These are phyloP conservation scores for Amphiprion ocellaris DNA, from an alignment of 2,113 vertebrate genomes.

Conservation along the genomic window DNA sequence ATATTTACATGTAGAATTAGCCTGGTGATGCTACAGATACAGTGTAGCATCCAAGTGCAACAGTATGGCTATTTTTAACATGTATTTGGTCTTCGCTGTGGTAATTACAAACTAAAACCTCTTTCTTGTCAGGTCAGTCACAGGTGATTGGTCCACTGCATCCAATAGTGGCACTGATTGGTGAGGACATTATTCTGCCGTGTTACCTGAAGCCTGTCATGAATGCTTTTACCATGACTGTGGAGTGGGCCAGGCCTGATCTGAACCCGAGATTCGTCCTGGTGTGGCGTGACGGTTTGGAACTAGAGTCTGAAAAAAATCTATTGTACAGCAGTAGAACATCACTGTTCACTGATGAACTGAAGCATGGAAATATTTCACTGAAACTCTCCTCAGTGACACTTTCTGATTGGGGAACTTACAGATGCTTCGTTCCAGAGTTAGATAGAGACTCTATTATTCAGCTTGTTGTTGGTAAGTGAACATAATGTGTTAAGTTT, in stretches of 20 bases:
- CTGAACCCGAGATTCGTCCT: neutral
- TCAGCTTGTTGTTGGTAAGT: too few relatives aligned
- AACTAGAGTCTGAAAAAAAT: neutral
- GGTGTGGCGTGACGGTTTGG: fast-evolving
- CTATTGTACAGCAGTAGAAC: neutral
- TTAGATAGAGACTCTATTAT: too few relatives aligned
- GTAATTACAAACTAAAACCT: too few relatives aligned
- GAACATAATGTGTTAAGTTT: too few relatives aligned
- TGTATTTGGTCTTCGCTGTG: neutral
- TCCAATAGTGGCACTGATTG: neutral
- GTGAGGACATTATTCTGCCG: neutral
- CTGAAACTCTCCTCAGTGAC: conserved; percentile 27
- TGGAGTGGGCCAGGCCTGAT: conserved; percentile 12
- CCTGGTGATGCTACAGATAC: too few relatives aligned
- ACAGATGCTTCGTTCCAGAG: neutral
- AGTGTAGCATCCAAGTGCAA: too few relatives aligned
- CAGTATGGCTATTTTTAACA: too few relatives aligned
- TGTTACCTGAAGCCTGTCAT: neutral
- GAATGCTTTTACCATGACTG: neutral
- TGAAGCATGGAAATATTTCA: conserved; percentile 13
- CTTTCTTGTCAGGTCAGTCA: neutral
- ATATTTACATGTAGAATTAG: too few relatives aligned
- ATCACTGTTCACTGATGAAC: fast-evolving
- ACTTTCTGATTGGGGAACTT: conserved; percentile 5
- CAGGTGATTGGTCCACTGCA: neutral